Evolutionary conservation across 2,888 invertebrate genomes (phyloP).

Genomic region (Danaus chrysippus): DNA sequence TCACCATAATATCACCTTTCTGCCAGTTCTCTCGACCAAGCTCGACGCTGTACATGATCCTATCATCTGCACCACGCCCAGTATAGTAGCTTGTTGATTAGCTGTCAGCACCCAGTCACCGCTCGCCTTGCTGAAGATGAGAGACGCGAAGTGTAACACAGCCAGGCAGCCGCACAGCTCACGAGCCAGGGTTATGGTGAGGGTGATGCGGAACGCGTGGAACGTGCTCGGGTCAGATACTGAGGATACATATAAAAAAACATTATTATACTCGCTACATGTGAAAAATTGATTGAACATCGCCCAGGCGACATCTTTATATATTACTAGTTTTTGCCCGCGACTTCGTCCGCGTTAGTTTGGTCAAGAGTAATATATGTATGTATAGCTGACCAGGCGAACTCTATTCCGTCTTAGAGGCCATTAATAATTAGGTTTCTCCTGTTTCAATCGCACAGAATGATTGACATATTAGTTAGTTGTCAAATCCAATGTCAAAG

Average conservation of each 20-base stretch:
- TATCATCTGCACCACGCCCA: constrained; percentile 62
- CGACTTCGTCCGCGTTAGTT: too few relatives aligned
- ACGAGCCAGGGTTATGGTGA: constrained; percentile 63
- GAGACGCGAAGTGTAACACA: constrained; percentile 67
- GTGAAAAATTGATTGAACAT: too few relatives aligned
- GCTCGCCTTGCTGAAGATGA: constrained; percentile 65
- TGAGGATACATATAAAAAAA: constrained; percentile 32
- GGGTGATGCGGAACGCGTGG: constrained; percentile 77
- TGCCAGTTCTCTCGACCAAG: constrained; percentile 64
- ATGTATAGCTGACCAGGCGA: too few relatives aligned
- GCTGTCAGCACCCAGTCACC: constrained; percentile 53
- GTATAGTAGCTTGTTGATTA: constrained; percentile 64
- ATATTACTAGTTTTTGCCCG: too few relatives aligned
- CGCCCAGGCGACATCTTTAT: too few relatives aligned
- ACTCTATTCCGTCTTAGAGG: too few relatives aligned
- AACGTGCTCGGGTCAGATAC: constrained; percentile 63
- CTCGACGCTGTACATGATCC: constrained; percentile 66
- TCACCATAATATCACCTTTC: constrained; percentile 51
- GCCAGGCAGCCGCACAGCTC: constrained; percentile 72
- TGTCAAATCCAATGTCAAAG: too few relatives aligned
- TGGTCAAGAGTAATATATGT: too few relatives aligned
- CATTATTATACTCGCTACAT: too few relatives aligned
- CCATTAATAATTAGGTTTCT: too few relatives aligned
- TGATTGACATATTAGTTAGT: too few relatives aligned
- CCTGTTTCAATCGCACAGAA: too few relatives aligned